Percentiles rank a stretch among this genome's conserved stretches.
phyloP scores from a whole-genome alignment of 2,797 vertebrate species.

The Oophaga sylvatica region DNA sequence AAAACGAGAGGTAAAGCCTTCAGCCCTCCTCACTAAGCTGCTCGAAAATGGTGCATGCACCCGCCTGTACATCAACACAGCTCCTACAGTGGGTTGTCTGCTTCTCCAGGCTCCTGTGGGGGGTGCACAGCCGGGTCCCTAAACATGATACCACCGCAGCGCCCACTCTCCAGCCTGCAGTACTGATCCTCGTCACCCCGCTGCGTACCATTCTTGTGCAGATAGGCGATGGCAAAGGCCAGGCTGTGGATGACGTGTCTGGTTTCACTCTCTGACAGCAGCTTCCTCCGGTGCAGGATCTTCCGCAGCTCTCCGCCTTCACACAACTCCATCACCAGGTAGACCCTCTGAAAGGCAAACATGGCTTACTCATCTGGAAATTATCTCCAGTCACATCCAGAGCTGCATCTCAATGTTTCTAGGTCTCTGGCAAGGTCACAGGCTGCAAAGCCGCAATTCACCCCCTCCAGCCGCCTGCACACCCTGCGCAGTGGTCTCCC shows the following conservation, averaged over 20 bases:
- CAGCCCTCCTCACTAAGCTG: no score
- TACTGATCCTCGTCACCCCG: not conserved
- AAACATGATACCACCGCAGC: no score
- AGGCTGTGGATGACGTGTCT: constrained; percentile 81
- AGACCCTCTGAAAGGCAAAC: constrained; percentile 75
- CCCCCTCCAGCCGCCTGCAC: no score
- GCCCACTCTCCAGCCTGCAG: no score
- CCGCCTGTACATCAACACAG: no score
- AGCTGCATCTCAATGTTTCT: not conserved
- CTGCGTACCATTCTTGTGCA: constrained; percentile 81
- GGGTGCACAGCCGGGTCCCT: no score
- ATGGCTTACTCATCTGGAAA: no score
- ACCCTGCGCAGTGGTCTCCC: no score
- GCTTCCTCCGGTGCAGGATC: constrained; percentile 75
- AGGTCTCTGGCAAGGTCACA: not conserved
- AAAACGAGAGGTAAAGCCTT: not conserved
- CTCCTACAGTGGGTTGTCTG: no score
- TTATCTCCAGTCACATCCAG: not conserved
- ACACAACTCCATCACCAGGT: constrained; percentile 86
- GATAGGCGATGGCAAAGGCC: constrained; percentile 79
- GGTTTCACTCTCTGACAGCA: constrained; percentile 84
- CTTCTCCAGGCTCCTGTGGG: no score
- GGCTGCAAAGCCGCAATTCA: no score
- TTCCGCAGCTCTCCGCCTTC: constrained; percentile 83
- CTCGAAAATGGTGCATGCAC: no score